Evolutionary conservation across 2,888 invertebrate species (phyloP), one percentile per base, ranked within the genome.

Genomic region (Sminthurides aquaticus): DNA sequence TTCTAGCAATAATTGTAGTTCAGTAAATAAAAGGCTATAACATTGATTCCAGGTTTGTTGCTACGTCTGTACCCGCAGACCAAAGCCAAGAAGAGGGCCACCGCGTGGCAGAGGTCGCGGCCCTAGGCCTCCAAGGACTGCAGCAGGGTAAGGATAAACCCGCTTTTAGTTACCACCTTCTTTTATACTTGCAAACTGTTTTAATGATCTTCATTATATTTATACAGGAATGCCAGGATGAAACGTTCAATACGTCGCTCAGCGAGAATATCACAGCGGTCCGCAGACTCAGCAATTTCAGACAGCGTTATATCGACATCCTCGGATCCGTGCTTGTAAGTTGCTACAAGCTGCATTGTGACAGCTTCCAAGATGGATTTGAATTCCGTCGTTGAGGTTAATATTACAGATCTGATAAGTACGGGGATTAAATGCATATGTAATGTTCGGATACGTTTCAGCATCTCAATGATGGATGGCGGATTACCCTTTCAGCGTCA

Each of bases 41-140:
- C n/a, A n/a, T n/a, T n/a, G n/a, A n/a, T 25, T 60, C 8, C 20
- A 70, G 69, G 87, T 91, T 2, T 94, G 92, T 76, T 93, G 93
- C 77, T 93, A 90, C 79, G 85, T 90, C 57, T 94, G 93, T 79
- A 91, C 90, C 0, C 86, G 89, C 25, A 87, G 87, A 22, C 88
- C 91, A 0, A 84, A 83, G 73, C 84, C 70, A 48, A 43, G 71
- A 25, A 69, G 72, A 60, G 67, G 66, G 52, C 66, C 64, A 5
- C 60, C 69, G 57, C 48, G 69, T 64, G 65, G 70, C 20, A 43
- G 64, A 58, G 67, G 67, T 20, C 48, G 65, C 65, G 71, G 72
- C 71, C 1, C 67, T 71, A 25, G 69, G 69, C 65, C 71, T 22
- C 64, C 71, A 24, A 67, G 69, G 27, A 66, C 68, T 65, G 66